A percentile compares a stretch with the other conserved stretches of the same genome.
Conservation (phyloP, 2,113 vertebrate species). For the Pomatorhinus ruficollis region DNA sequence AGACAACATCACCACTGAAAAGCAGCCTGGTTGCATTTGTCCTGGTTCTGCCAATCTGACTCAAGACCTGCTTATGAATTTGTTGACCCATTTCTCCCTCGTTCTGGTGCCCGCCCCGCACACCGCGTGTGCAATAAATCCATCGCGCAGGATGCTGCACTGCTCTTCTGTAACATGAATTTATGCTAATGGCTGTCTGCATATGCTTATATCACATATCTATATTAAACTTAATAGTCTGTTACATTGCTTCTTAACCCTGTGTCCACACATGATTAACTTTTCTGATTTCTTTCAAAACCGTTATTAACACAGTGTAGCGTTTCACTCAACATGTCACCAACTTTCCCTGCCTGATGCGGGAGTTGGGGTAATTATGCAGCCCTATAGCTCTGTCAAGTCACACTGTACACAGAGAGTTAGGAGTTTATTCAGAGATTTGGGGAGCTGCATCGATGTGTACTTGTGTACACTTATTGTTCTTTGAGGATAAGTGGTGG, state of each 20-base stretch:
- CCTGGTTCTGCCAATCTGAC: constrained; percentile 66
- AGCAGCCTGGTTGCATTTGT: constrained; percentile 49
- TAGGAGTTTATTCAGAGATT: constrained; percentile 27
- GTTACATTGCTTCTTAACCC: constrained; percentile 99
- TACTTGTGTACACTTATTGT: not conserved
- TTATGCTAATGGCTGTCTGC: constrained; percentile 98
- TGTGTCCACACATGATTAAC: constrained; percentile 99
- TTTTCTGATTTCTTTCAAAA: constrained; percentile 98
- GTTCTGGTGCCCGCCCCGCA: constrained; percentile 38
- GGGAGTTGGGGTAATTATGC: constrained; percentile 67
- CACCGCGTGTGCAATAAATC: constrained; percentile 69
- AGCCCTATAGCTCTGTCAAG: constrained; percentile 50
- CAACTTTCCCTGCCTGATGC: constrained; percentile 83
- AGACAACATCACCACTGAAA: constrained; percentile 19
- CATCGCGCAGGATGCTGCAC: constrained; percentile 49
- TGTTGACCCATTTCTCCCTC: constrained; percentile 68
- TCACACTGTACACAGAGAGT: constrained; percentile 64
- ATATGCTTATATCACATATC: constrained; percentile 99
- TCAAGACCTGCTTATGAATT: constrained; percentile 57
- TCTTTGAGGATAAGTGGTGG: not conserved
- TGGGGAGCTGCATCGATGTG: not conserved
- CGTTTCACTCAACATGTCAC: constrained; percentile 92
- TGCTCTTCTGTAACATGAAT: constrained; percentile 92
- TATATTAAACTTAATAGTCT: constrained; percentile 99
- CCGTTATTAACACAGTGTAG: constrained; percentile 94